These are phyloP conservation scores for Spea bombifrons DNA, from an alignment of 2,113 vertebrate species.

Conservation along the genomic window DNA sequence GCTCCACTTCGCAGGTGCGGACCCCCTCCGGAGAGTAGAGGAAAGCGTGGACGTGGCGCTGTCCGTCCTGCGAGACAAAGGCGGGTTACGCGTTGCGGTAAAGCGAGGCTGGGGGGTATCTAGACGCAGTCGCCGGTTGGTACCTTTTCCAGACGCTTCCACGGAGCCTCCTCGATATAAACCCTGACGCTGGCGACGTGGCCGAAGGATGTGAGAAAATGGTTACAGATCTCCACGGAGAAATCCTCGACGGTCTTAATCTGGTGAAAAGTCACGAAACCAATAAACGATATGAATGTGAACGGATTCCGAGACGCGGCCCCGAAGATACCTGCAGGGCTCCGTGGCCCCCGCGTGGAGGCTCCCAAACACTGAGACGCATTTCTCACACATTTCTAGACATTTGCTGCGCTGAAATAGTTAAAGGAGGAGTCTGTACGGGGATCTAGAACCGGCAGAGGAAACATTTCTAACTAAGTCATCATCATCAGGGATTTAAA, in stretches of 20 bases:
- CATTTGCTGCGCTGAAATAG: too few species aligned
- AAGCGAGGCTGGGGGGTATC: background rate
- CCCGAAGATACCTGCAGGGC: too few species aligned
- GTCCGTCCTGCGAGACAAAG: constrained; percentile 66
- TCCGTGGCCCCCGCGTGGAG: too few species aligned
- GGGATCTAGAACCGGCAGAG: too few species aligned
- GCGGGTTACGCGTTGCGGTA: constrained; percentile 9
- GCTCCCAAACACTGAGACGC: too few species aligned
- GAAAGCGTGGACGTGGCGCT: constrained; percentile 77
- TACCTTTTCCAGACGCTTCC: constrained; percentile 83
- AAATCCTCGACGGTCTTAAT: constrained; percentile 79
- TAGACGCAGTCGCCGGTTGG: background rate
- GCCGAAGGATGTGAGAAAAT: constrained; percentile 80
- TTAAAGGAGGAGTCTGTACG: too few species aligned
- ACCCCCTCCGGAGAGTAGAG: constrained; percentile 70
- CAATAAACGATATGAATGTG: background rate
- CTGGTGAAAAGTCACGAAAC: constrained; percentile 56
- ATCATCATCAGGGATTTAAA: too few species aligned
- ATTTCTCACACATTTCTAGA: too few species aligned
- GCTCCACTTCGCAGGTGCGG: constrained; percentile 81
- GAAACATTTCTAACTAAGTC: too few species aligned
- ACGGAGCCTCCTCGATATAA: constrained; percentile 78
- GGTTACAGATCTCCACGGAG: constrained; percentile 76
- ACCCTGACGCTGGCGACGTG: constrained; percentile 75
- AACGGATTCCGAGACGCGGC: too few species aligned